Conservation (phyloP, 2,113 vertebrate species). For the Ictalurus punctatus region DNA sequence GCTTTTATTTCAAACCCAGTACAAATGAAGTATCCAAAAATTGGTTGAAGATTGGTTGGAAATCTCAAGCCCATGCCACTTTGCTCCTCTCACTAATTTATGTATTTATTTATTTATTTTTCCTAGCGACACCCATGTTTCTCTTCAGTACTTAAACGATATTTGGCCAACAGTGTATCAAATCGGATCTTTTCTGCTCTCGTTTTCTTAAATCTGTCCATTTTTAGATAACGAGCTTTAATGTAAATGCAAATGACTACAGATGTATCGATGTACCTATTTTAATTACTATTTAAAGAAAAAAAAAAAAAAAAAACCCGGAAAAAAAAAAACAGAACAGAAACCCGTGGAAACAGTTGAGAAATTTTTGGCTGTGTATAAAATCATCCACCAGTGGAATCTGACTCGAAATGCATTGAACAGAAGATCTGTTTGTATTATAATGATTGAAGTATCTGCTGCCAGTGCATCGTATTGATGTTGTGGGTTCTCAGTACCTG, state of each 20-base stretch:
- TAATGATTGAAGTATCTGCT: slow-evolving; percentile 8
- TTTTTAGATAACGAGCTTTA: slow-evolving; percentile 43
- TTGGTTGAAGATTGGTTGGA: background rate
- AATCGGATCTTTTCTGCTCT: slow-evolving; percentile 33
- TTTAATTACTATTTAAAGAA: slow-evolving; percentile 21
- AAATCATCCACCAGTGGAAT: slow-evolving; percentile 9
- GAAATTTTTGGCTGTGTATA: slow-evolving; percentile 31
- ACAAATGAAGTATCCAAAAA: background rate
- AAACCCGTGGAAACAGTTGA: slow-evolving; percentile 5
- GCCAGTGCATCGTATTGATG: slow-evolving; percentile 23
- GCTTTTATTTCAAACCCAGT: background rate
- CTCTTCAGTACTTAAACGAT: slow-evolving; percentile 2
- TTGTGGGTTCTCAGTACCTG: slow-evolving; percentile 20
- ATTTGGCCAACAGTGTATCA: slow-evolving; percentile 7
- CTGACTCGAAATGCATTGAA: slow-evolving; percentile 6
- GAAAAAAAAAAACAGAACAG: no score
- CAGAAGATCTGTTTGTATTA: slow-evolving; percentile 25
- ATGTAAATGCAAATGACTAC: slow-evolving; percentile 35
- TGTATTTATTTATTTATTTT: background rate
- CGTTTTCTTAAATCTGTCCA: slow-evolving; percentile 38
- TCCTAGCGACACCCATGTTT: background rate
- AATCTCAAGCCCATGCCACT: background rate
- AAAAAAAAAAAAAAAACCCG: background rate
- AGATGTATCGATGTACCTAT: slow-evolving; percentile 35
- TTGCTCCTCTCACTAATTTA: background rate